Conservation (phyloP, 1,140 invertebrate species). For the Mycetomoellerius zeteki region DNA sequence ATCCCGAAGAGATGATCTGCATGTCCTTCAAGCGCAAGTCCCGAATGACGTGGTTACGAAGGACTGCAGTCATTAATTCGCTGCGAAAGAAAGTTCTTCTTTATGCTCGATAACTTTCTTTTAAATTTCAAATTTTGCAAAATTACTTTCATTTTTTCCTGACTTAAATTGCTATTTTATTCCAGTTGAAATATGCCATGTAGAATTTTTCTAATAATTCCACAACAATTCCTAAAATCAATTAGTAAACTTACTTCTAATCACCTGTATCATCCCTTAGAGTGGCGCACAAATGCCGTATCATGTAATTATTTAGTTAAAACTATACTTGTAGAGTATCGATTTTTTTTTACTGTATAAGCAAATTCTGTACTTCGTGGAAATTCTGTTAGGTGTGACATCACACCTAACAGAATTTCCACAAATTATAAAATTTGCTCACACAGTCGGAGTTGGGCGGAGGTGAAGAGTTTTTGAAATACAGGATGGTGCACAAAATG, state of each 20-base stretch:
- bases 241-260: background rate
- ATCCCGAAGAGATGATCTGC: slow-evolving; percentile 38
- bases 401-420: too few relatives aligned
- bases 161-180: slow-evolving; percentile 17
- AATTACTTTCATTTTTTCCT: slow-evolving; percentile 1
- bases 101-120: slow-evolving; percentile 41
- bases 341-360: too few relatives aligned
- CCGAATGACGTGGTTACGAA: background rate
- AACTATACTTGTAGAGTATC: too few relatives aligned
- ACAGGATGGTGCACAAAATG: too few relatives aligned
- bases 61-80: slow-evolving; percentile 19
- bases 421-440: too few relatives aligned
- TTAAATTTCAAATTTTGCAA: slow-evolving; percentile 52
- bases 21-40: slow-evolving; percentile 29
- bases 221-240: background rate
- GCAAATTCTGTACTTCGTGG: too few relatives aligned
- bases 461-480: too few relatives aligned
- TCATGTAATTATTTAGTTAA: too few relatives aligned
- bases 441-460: too few relatives aligned
- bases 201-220: slow-evolving; percentile 8
- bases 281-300: too few relatives aligned
- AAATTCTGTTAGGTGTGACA: too few relatives aligned
- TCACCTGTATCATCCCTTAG: background rate
- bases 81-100: background rate
- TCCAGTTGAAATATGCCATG: background rate